A percentile compares a stretch with the other conserved stretches of the same genome.
Evolutionary conservation across 2,113 vertebrate species (phyloP).

Genomic region (Rhadina sibilatrix): DNA sequence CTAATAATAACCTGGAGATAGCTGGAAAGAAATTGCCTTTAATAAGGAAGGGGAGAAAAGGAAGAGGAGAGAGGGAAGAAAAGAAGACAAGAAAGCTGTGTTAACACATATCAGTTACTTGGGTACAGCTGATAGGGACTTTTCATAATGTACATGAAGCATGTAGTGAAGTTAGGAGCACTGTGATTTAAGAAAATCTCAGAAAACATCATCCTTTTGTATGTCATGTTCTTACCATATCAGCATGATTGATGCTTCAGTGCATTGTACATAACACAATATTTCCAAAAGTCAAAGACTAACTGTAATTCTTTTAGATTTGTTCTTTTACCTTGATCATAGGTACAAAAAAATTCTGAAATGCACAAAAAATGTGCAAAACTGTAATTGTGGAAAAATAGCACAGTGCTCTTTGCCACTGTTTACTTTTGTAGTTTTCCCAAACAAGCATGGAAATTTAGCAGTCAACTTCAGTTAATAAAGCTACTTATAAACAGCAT

Average conservation of each 20-base stretch:
- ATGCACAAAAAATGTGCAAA: background rate
- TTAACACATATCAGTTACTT: background rate
- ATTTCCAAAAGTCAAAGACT: constrained; percentile 32
- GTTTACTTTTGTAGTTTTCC: constrained; percentile 15
- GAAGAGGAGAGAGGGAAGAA: background rate
- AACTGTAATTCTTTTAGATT: constrained; percentile 1
- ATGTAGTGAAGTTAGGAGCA: background rate
- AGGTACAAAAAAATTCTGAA: background rate
- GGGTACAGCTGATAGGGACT: background rate
- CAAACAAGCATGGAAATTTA: constrained; percentile 16
- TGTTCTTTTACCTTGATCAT: background rate
- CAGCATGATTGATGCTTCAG: background rate
- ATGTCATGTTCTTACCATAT: background rate
- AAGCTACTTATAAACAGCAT: constrained; percentile 28
- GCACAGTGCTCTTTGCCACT: background rate
- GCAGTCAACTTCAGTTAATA: background rate
- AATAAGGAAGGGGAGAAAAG: background rate
- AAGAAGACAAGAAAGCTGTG: background rate
- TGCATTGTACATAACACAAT: background rate
- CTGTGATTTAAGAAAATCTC: background rate
- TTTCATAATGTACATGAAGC: background rate
- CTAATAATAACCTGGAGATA: background rate
- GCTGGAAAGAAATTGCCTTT: background rate
- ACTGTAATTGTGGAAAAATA: background rate
- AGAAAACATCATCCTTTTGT: background rate